Conservation (phyloP, 2,888 invertebrate genomes). For the Amiota communis region DNA sequence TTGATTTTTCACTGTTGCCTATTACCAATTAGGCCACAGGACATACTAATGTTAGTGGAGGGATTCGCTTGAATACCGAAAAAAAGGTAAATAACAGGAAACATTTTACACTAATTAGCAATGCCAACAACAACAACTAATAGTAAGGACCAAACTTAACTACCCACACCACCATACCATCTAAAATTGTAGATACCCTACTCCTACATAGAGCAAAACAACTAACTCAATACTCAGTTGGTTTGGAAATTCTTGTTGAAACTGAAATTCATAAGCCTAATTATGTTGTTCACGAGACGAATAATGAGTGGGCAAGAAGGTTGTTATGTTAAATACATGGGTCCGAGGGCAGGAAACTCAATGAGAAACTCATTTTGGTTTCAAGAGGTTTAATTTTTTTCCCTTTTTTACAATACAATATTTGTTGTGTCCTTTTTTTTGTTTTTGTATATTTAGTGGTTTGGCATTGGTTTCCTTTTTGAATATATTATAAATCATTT, state of each 20-base stretch:
- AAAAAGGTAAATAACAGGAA: constrained; percentile 66
- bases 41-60: background rate
- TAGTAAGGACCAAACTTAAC: background rate
- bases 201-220: background rate
- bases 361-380: constrained; percentile 43
- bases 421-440: constrained; percentile 23
- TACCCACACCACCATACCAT: background rate
- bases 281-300: constrained; percentile 52
- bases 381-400: background rate
- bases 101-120: constrained; percentile 66
- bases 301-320: background rate
- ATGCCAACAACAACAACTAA: constrained; percentile 40
- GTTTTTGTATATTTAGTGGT: constrained; percentile 29
- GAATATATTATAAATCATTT: background rate
- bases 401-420: background rate
- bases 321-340: too few species aligned
- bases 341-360: constrained; percentile 32
- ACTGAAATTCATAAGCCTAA: constrained; percentile 63
- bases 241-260: constrained; percentile 33
- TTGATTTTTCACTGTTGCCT: background rate
- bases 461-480: constrained; percentile 8
- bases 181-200: background rate
- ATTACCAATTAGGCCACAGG: constrained; percentile 16
- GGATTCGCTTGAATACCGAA: constrained; percentile 40
- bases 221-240: constrained; percentile 55